Percentiles rank a stretch among this genome's conserved stretches.
phyloP scores from a whole-genome alignment of 2,113 vertebrate genomes.

The Cyprinodon brontotheroides region DNA sequence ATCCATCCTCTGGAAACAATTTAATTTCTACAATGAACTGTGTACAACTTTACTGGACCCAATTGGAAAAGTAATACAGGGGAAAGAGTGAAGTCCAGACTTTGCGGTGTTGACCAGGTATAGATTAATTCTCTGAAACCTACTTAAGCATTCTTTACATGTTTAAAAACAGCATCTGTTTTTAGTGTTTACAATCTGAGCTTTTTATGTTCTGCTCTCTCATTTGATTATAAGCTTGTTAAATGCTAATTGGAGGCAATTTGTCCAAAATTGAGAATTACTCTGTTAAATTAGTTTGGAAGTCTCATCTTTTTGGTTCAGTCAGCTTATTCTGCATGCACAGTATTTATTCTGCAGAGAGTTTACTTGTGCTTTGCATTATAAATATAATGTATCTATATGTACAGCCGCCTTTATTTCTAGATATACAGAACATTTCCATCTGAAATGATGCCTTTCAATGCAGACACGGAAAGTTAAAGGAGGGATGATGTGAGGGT shows the following conservation, averaged over 20 bases:
- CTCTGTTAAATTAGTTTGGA: background rate
- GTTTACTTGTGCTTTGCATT: background rate
- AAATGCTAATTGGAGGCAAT: background rate
- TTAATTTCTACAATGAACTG: too few relatives aligned
- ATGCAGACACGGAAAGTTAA: too few relatives aligned
- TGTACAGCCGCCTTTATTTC: too few relatives aligned
- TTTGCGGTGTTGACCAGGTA: too few relatives aligned
- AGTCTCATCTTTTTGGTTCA: background rate
- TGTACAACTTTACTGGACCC: too few relatives aligned
- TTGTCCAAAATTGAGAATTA: background rate
- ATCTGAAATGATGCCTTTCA: background rate
- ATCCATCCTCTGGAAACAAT: too few relatives aligned
- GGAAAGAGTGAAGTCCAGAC: too few relatives aligned
- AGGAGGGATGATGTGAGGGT: background rate
- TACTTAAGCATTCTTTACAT: background rate
- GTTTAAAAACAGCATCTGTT: background rate
- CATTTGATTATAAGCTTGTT: background rate
- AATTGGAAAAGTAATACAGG: too few relatives aligned
- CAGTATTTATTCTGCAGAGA: too few relatives aligned
- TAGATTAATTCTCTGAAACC: too few relatives aligned
- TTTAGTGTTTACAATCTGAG: background rate
- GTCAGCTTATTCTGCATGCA: background rate
- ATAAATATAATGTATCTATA: background rate
- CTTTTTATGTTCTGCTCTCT: background rate
- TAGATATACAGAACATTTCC: background rate